Base-by-base conservation (phyloP, 2,797 vertebrate genomes). In the Cynodonichthys magdalenae region DNA sequence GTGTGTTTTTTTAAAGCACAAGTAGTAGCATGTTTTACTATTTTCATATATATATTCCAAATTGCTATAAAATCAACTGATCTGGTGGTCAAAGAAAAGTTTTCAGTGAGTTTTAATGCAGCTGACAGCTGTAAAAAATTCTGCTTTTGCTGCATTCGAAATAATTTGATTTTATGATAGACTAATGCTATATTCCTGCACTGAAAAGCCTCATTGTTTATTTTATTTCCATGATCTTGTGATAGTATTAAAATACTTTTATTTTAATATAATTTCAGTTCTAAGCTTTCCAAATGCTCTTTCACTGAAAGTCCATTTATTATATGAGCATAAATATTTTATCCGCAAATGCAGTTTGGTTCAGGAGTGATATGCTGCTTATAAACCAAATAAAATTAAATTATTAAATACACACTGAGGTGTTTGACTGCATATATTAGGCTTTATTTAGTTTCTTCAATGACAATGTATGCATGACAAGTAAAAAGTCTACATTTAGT, bases 391-490 rank as follows among this genome's bases (percentile, higher is more conserved):
- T 12, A 51, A 19, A 47, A 9, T 12, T 10, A 36, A 4, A 46
- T 53, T 47, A 42, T 11, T 11, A 27, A 19, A 27, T 0, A 9
- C 5, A 60, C 4, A 27, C 50, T 62, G 5, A 15, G 9, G 15
- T 41, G 49, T 59, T 60, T 72, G 51, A 71, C 27, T 81, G 61
- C 61, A 89, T 85, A 87, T 83, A 80, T 88, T 85, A 84, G 27
- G 19, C 79, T 90, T 88, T 90, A 90, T 90, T 91, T 63, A 69
- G 69, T 60, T 83, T 68, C 36, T 69, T 81, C 62, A 66, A 74
- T 63, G 77, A 71, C 64, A 68, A 57, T 83, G 53, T 76, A 59
- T 77, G 54, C 69, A 70, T 66, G 59, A 75, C 49, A 81, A 66
- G 49, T 62, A 78, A 52, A 69, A 77, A 66, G 42, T 63, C 44